These are phyloP conservation scores for Ephydatia muelleri DNA, from an alignment of 37 sponge, comb jelly and placozoan species.

Conservation along the genomic window DNA sequence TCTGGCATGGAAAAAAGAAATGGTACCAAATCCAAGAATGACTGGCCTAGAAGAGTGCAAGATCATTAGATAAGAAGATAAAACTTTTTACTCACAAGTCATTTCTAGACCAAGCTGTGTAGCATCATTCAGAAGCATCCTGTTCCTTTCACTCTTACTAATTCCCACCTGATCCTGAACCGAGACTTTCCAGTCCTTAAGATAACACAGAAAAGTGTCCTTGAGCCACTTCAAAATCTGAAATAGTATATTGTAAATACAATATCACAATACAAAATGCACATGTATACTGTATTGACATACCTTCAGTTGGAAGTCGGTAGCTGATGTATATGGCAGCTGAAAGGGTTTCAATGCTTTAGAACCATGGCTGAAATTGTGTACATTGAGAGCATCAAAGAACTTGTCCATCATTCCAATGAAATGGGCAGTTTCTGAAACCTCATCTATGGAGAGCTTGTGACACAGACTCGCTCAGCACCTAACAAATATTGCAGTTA, in stretches of 20 bases:
- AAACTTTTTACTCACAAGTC: background rate
- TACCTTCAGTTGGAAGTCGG: background rate
- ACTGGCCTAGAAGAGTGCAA: background rate
- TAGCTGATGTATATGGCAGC: constrained; percentile 13
- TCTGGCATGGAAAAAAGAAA: constrained; percentile 1
- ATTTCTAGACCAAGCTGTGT: constrained; percentile 11
- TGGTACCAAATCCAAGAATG: constrained; percentile 12
- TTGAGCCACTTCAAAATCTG: background rate
- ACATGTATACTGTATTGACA: background rate
- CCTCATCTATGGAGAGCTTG: constrained; percentile 3
- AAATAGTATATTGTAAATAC: background rate
- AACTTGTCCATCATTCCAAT: constrained; percentile 10
- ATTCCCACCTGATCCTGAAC: constrained; percentile 4
- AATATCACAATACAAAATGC: background rate
- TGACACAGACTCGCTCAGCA: background rate
- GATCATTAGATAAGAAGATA: background rate
- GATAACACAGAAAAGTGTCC: constrained; percentile 5
- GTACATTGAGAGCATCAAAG: constrained; percentile 13
- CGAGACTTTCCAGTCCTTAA: constrained; percentile 7
- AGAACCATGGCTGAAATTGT: constrained; percentile 1
- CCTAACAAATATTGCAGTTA: background rate
- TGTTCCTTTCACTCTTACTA: background rate
- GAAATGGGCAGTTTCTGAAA: constrained; percentile 5
- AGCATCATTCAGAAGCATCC: constrained; percentile 4
- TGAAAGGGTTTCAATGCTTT: background rate